Base-by-base conservation (phyloP, 1,140 invertebrate genomes). In the Drosophila jambulina region DNA sequence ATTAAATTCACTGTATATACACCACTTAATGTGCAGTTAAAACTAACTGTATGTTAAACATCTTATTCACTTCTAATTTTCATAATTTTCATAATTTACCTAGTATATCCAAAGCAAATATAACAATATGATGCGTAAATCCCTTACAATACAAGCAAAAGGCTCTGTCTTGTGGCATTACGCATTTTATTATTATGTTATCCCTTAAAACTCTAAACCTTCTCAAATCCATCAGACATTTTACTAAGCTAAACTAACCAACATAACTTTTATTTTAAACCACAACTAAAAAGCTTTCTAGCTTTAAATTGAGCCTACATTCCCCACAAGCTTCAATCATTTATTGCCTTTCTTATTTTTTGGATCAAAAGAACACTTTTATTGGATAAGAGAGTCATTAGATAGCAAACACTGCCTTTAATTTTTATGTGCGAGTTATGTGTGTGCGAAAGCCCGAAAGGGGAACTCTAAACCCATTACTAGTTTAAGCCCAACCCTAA, bases 381-480 rank as follows among this genome's bases (percentile, higher is more conserved):
- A 67, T 54, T 70, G 38, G 23, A 54, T 36, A 17, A 34, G 36
- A 67, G 46, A 67, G 7, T 53, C 46, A 54, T 67, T 36, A 43
- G 15, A 2, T 53, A 32, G 43, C n/a, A 23, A 12, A 69, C 34
- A 60, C 17, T 15, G 56, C 34, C 25, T 49, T 62, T 64, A 38
- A n/a, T 64, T 29, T 75, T 48, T 3, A 56, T 78, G 63, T 78
- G 56, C 32, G 61, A 69, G 36, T 48, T 38, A 21, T 77, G 61
- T 59, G 72, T 67, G 53, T 76, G 72, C 46, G 19, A 68, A 23
- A 38, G 38, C 59, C 48, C 71, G 48, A 62, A 75, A 75, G 29
- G 45, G 60, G 17, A 75, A 51, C 45, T 58, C 6, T 45, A 58
- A 49, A 48, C 23, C 13, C 48, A 38, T 75, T 51, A 42, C 2